Evolutionary conservation across 2,113 vertebrate species (phyloP).

Genomic region (Saguinus imperator): DNA sequence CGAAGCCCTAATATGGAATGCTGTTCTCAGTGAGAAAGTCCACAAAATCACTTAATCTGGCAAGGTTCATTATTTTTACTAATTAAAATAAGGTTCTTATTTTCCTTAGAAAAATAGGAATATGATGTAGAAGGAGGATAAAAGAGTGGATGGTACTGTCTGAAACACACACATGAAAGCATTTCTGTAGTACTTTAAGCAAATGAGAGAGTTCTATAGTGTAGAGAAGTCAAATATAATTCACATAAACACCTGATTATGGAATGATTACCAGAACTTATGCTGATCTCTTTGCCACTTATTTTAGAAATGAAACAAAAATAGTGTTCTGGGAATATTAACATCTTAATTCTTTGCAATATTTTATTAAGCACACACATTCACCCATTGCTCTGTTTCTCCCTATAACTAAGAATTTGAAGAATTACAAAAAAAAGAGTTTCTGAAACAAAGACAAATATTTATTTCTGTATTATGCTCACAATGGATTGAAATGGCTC

Average conservation of each 20-base stretch:
- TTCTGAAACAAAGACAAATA: not conserved
- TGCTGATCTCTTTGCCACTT: not conserved
- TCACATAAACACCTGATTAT: not conserved
- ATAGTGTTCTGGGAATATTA: not conserved
- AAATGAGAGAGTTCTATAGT: not conserved
- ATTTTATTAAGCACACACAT: not conserved
- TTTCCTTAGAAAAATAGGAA: not conserved
- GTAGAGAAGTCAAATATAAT: not conserved
- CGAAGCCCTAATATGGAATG: not conserved
- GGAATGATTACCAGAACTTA: not conserved
- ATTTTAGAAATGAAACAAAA: slow-evolving; percentile 20
- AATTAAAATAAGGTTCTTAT: not conserved
- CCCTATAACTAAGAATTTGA: not conserved
- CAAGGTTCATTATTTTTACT: not conserved
- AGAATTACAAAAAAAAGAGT: not conserved
- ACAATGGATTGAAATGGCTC: not conserved
- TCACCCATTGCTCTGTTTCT: not conserved
- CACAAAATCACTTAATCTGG: not conserved
- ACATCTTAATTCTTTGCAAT: not conserved
- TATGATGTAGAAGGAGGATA: not conserved
- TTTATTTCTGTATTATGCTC: not conserved
- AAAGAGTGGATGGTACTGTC: not conserved
- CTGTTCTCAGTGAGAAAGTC: not conserved
- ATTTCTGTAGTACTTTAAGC: not conserved
- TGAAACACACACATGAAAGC: not conserved